Base-by-base conservation (phyloP, 2,113 vertebrate species). In the Indri indri region DNA sequence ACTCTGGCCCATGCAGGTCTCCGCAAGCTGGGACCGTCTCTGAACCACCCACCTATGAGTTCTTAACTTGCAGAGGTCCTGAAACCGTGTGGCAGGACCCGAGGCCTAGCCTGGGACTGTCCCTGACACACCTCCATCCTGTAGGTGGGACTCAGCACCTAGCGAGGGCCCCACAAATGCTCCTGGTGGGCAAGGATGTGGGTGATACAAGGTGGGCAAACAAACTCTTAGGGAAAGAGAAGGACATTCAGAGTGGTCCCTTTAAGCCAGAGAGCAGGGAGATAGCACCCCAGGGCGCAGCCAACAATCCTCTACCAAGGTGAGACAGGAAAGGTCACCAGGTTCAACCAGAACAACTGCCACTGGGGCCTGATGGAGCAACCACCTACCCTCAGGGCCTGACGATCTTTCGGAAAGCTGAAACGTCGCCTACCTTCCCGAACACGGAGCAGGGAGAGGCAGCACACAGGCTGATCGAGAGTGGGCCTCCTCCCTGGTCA, bases 141-240 rank as follows among this genome's bases (percentile, higher is more conserved):
- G 11, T 3, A 16, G 2, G 11, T 3, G 12, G 2, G 61, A 8
- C 50, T 13, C 1, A 2, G 40, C 22, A 4, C 34, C 86, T 54
- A 0, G 6, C 0, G 0, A 3, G 30, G 18, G 57, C 25, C 32
- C 22, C 22, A 1, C 3, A 16, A 16, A 30, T 1, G 20, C 37
- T 17, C 47, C 23, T 50, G 34, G 25, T 0, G 54, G 85, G 66
- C 59, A 32, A 65, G 30, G 54, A 57, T 34, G 30, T 5, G 27
- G 20, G 32, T 18, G 2, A 47, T 14, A 32, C 68, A 12, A 54
- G 83, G 37, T 1, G 25, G 40, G 20, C 45, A 27, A 13, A n/a
- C 3, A 34, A 12, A 13, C 17, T 68, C 83, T 13, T 25, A 30
- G 65, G 8, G 50, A 80, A 17, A 42, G 45, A 20, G 71, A 59